Evolutionary conservation across 2,888 invertebrate genomes (phyloP).

Genomic region (Protonemura montana): DNA sequence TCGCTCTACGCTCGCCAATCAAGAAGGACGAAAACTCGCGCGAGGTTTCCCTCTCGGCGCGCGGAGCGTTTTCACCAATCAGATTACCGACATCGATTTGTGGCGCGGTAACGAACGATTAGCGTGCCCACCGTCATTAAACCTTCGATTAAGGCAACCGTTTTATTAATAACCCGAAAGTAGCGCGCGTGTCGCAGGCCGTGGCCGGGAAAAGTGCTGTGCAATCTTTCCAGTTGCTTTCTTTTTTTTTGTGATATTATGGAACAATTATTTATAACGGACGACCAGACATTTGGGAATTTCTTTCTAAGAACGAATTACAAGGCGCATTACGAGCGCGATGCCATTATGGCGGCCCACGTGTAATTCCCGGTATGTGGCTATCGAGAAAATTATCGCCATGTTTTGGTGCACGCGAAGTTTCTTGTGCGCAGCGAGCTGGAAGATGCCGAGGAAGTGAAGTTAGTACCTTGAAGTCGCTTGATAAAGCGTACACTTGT

Average conservation of each 20-base stretch:
- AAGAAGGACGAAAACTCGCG: neutral
- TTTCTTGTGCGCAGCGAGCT: neutral
- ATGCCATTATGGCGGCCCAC: neutral
- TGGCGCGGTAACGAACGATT: neutral
- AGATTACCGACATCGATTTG: neutral
- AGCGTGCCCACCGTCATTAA: constrained; percentile 10
- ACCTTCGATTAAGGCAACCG: neutral
- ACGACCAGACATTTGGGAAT: neutral
- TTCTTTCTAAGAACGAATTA: neutral
- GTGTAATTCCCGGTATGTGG: neutral
- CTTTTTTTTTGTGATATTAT: neutral
- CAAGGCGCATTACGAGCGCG: neutral
- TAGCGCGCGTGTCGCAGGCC: neutral
- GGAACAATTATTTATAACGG: neutral
- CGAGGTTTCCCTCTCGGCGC: neutral
- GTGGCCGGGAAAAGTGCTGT: neutral
- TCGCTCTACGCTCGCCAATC: neutral
- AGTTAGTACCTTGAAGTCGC: neutral
- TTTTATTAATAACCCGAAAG: neutral
- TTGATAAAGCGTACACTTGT: neutral
- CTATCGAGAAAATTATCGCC: neutral
- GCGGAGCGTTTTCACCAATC: neutral
- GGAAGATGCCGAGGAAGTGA: neutral
- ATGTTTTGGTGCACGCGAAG: neutral
- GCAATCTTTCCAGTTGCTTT: neutral